Conservation (phyloP, 2,888 invertebrate genomes). For the Meloe dianella region DNA sequence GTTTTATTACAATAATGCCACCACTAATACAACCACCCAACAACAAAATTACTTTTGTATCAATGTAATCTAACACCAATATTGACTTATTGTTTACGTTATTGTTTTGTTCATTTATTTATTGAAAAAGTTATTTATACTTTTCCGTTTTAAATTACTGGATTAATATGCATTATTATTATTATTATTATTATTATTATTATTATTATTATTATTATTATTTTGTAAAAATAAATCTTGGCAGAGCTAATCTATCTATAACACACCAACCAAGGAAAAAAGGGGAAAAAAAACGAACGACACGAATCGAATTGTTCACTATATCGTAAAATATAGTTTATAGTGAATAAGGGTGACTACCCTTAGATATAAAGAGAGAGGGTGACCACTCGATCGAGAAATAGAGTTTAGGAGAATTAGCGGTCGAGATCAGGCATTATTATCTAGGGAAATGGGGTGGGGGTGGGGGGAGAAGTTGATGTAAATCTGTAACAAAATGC, state of each 20-base stretch:
- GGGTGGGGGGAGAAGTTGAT: not conserved
- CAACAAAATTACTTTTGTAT: conserved; percentile 1
- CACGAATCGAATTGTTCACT: not conserved
- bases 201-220: too few species aligned
- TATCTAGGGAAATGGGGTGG: not conserved
- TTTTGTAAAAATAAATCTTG: too few species aligned
- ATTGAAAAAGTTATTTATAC: not conserved
- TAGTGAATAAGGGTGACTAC: conserved; percentile 14
- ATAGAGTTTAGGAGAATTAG: conserved; percentile 59
- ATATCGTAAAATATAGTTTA: not conserved
- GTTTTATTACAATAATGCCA: not conserved
- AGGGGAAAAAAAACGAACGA: not conserved
- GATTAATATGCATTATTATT: not conserved
- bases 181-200: too few species aligned
- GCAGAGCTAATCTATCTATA: too few species aligned
- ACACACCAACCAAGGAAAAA: too few species aligned
- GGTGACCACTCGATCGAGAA: conserved; percentile 57
- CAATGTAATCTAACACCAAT: not conserved
- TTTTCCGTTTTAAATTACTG: not conserved
- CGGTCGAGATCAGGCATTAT: conserved; percentile 20
- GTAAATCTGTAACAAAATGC: not conserved
- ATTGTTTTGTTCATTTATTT: not conserved
- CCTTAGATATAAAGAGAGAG: conserved; percentile 25
- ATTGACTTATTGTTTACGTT: not conserved
- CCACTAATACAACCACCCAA: not conserved